Evolutionary conservation across 2,888 invertebrate genomes (phyloP).

Genomic region (Xanthorhoe designata): DNA sequence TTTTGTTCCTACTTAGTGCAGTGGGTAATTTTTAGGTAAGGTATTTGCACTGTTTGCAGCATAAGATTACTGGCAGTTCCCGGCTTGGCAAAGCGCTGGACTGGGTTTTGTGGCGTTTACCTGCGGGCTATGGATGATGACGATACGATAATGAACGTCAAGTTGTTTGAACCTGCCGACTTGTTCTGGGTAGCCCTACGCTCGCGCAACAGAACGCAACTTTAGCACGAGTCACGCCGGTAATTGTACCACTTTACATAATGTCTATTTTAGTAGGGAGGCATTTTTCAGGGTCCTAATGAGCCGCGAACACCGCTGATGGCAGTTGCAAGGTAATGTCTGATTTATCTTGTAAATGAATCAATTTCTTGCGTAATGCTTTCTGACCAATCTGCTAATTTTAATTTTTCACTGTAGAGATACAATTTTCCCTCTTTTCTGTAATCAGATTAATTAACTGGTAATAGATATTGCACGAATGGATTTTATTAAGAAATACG

Average conservation of each 20-base stretch:
- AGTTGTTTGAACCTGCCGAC: no score
- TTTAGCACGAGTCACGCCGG: constrained; percentile 73
- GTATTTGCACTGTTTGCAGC: no score
- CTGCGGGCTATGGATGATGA: no score
- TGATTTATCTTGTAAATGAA: constrained; percentile 31
- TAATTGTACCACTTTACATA: constrained; percentile 83
- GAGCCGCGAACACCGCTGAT: constrained; percentile 77
- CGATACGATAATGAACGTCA: no score
- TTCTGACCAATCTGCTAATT: background rate
- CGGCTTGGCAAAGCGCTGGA: no score
- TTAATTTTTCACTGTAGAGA: background rate
- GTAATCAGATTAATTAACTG: no score
- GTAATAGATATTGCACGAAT: no score
- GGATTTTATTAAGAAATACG: no score
- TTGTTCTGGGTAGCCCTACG: constrained; percentile 39
- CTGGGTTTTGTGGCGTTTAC: no score
- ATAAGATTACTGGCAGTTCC: no score
- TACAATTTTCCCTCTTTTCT: background rate
- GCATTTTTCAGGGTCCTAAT: constrained; percentile 72
- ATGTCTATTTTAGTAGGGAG: constrained; percentile 82
- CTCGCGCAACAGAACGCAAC: constrained; percentile 50
- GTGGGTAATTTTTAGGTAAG: no score
- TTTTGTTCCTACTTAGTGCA: no score
- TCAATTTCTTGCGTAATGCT: constrained; percentile 19
- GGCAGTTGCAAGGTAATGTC: constrained; percentile 57